Evolutionary conservation across 1,140 invertebrate genomes (phyloP), one percentile per base, ranked within the genome.

Genomic region (Leucophenga varia): DNA sequence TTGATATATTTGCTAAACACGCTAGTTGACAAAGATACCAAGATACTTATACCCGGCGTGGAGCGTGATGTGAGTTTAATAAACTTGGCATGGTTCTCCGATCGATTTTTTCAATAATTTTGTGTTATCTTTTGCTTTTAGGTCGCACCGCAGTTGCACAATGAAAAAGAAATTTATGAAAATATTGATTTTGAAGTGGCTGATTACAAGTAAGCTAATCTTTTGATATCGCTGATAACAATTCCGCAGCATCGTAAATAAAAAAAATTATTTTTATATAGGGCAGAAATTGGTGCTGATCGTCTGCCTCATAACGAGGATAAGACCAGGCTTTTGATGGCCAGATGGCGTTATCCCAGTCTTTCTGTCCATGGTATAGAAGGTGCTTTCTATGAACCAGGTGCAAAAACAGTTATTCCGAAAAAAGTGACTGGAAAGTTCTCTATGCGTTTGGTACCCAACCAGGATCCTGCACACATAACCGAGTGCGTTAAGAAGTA

Each of bases 321-420:
- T 50, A 93, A 93, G 76, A 82, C 79, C 28, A 76, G 86, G 59
- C 74, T 92, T 8, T 74, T 97, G 43, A 93, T 95, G 89, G 86
- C 90, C 65, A 82, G 94, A 37, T 98, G 93, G 93, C 81, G 94
- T 30, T 89, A 87, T 67, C 94, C 94, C 16, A 89, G 86, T 46
- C 77, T 97, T 1, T 97, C 93, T 2, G 77, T 97, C 16, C 95
- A 97, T 76, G 94, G 94, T 38, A 94, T 97, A 67, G 80, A 82
- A 74, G 81, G 80, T 13, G 95, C 95, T 10, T 97, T 97, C 64
- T 87, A 85, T 76, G 94, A 93, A 54, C 79, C 87, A 13, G 96
- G 96, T 35, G 84, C 86, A 20, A 99, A 99, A 73, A 97, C 95
- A 47, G 95, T 98, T 0, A 98, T 98, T 61, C 95, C 95, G 2